Evolutionary conservation across 2,888 invertebrate genomes (phyloP).

Genomic region (Meteorus colon): DNA sequence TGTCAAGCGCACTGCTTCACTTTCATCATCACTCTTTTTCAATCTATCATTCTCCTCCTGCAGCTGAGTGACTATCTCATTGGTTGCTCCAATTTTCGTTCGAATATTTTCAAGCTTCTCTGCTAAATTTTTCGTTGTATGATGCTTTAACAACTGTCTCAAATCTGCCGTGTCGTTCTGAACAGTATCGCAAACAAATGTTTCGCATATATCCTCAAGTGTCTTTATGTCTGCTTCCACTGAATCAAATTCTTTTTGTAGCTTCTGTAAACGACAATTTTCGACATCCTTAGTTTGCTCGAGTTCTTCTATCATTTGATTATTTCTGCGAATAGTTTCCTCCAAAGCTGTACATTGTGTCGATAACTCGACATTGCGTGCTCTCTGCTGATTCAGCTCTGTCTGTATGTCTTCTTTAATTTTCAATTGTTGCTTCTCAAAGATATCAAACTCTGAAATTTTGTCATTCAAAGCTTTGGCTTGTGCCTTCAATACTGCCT

Average conservation of each 20-base stretch:
- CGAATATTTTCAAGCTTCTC: constrained; percentile 45
- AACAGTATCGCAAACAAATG: constrained; percentile 28
- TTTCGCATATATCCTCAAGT: constrained; percentile 45
- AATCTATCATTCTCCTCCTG: constrained; percentile 48
- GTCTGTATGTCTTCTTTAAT: constrained; percentile 46
- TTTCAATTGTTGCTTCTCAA: constrained; percentile 48
- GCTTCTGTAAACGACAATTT: constrained; percentile 43
- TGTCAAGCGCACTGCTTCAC: constrained; percentile 44
- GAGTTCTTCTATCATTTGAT: constrained; percentile 46
- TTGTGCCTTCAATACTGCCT: constrained; percentile 57
- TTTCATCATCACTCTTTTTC: constrained; percentile 47
- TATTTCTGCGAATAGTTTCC: constrained; percentile 43
- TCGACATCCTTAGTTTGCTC: constrained; percentile 46
- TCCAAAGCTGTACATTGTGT: constrained; percentile 44
- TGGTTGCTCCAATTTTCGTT: constrained; percentile 41
- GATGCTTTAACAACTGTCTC: constrained; percentile 2
- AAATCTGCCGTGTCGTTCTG: constrained; percentile 35
- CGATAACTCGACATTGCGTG: constrained; percentile 39
- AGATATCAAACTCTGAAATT: constrained; percentile 44
- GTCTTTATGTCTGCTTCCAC: constrained; percentile 41
- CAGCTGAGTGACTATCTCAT: constrained; percentile 42
- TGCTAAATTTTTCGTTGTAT: background rate
- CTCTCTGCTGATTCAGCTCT: constrained; percentile 37
- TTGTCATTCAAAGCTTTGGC: constrained; percentile 59
- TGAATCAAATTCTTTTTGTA: constrained; percentile 42